These are phyloP conservation scores for Rhinoraja longicauda DNA, from an alignment of 2,797 vertebrate species.

Conservation along the genomic window DNA sequence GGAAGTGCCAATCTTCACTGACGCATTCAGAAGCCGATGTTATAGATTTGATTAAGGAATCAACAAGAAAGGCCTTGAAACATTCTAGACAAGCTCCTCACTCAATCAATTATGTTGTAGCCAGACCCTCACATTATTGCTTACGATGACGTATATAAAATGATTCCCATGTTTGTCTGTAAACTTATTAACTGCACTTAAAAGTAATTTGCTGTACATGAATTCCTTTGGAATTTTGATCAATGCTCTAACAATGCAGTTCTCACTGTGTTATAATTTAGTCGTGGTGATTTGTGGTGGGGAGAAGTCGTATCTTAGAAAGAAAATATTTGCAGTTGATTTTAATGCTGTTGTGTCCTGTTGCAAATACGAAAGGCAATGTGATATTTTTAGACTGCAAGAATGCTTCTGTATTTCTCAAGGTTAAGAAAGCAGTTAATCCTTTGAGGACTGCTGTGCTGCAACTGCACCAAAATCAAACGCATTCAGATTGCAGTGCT, in stretches of 20 bases:
- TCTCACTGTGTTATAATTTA: background rate
- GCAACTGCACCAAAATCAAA: constrained; percentile 32
- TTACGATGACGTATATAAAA: background rate
- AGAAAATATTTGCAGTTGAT: background rate
- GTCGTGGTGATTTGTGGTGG: background rate
- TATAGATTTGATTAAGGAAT: background rate
- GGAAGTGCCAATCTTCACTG: background rate
- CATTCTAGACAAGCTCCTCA: no score
- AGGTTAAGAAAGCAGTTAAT: constrained; percentile 37
- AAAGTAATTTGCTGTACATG: background rate
- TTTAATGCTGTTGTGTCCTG: background rate
- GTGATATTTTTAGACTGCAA: constrained; percentile 21
- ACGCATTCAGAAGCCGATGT: background rate
- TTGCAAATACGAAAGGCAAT: background rate
- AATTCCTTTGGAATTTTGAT: background rate
- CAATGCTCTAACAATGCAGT: background rate
- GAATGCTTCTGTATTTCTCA: constrained; percentile 32
- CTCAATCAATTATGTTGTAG: background rate
- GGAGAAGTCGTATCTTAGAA: background rate
- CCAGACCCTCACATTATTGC: background rate
- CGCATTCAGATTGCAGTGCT: background rate
- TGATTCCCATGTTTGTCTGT: background rate
- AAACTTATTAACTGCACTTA: background rate
- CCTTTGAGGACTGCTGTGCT: constrained; percentile 29
- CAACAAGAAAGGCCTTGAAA: background rate